These are phyloP conservation scores for Neoascia interrupta DNA, from an alignment of 2,888 invertebrate genomes.

Conservation along the genomic window DNA sequence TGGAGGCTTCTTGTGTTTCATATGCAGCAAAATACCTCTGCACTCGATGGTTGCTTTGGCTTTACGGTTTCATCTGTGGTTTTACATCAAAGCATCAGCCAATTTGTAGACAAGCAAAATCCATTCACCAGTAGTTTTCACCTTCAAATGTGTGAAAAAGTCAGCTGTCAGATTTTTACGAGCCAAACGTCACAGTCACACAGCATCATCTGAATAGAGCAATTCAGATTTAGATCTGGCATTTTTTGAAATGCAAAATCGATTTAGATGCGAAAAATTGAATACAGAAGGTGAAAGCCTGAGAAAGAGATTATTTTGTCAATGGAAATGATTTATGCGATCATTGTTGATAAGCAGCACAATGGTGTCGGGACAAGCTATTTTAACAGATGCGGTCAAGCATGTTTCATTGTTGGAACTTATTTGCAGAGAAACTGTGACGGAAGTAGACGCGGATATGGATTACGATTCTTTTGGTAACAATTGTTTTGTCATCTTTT, in stretches of 20 bases:
- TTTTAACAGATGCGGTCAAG: conserved; percentile 16
- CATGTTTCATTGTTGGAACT: no score
- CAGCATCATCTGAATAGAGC: conserved; percentile 1
- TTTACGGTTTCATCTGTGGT: neutral
- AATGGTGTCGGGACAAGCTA: neutral
- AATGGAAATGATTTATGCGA: conserved; percentile 25
- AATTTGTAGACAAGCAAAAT: neutral
- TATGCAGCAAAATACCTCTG: no score
- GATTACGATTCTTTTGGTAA: neutral
- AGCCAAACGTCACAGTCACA: neutral
- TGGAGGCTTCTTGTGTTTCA: conserved; percentile 34
- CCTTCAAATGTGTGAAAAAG: conserved; percentile 9
- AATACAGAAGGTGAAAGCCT: conserved; percentile 13
- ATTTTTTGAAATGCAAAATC: conserved; percentile 26
- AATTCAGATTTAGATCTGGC: conserved; percentile 11
- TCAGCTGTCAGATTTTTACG: neutral
- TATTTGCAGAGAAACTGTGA: neutral
- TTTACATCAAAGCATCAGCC: neutral
- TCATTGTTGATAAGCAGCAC: conserved; percentile 25
- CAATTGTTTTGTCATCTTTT: neutral
- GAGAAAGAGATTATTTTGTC: conserved; percentile 21
- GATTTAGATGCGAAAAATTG: neutral
- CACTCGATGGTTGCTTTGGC: neutral
- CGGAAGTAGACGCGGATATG: neutral
- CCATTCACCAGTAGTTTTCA: conserved; percentile 3